Evolutionary conservation across 2,797 vertebrate species (phyloP).

Genomic region (Poecile montanus): DNA sequence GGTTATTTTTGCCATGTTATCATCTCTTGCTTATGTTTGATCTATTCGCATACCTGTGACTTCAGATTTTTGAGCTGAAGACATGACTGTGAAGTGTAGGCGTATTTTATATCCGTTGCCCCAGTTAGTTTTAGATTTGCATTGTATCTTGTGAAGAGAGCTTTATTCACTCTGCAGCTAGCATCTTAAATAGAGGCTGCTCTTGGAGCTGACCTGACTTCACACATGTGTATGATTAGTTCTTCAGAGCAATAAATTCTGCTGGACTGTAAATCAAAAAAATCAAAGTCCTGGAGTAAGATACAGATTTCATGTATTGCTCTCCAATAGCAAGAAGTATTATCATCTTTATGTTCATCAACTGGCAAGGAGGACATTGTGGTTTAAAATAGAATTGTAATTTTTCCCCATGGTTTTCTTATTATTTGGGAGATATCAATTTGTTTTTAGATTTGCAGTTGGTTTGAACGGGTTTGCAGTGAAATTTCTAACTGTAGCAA

Average conservation of each 20-base stretch:
- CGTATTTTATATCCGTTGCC: slow-evolving; percentile 27
- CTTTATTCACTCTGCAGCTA: slow-evolving; percentile 8
- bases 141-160: slow-evolving; percentile 33
- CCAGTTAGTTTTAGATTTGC: slow-evolving; percentile 47
- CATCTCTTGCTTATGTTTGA: slow-evolving; percentile 40
- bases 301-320: not conserved
- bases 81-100: slow-evolving; percentile 37
- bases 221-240: not conserved
- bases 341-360: not conserved
- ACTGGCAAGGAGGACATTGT: not conserved
- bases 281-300: not conserved
- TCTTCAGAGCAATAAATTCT: not conserved
- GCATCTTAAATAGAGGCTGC: not conserved
- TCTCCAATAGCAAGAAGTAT: not conserved
- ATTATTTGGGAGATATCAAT: not conserved
- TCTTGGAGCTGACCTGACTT: slow-evolving; percentile 16
- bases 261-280: not conserved
- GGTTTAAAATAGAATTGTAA: not conserved
- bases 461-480: not conserved
- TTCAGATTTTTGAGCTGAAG: slow-evolving; percentile 38
- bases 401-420: not conserved
- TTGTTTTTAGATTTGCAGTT: not conserved
- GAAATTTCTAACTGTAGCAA: not conserved
- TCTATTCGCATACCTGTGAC: slow-evolving; percentile 43
- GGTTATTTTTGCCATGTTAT: slow-evolving; percentile 19